Evolutionary conservation across 2,888 invertebrate species (phyloP).

Genomic region (Ophioninae sp.): DNA sequence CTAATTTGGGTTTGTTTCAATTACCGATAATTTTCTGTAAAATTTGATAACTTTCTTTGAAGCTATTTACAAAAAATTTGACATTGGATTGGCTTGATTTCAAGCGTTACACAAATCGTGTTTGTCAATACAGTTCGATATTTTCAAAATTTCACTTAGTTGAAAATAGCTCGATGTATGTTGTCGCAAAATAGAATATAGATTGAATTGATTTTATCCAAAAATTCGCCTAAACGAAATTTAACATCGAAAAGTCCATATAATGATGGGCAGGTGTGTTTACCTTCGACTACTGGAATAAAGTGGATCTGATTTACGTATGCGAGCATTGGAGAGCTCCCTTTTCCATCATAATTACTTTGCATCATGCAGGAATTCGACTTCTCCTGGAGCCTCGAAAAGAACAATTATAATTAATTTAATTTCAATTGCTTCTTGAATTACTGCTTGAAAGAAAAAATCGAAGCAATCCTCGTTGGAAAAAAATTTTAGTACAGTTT

Average conservation of each 20-base stretch:
- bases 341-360: slow-evolving; percentile 28
- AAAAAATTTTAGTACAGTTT: background rate
- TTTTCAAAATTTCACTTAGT: background rate
- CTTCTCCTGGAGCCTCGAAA: slow-evolving; percentile 29
- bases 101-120: background rate
- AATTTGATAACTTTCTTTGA: background rate
- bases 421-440: slow-evolving; percentile 30
- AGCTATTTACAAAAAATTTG: background rate
- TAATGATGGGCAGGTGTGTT: background rate
- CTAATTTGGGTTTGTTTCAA: background rate
- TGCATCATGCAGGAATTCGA: slow-evolving; percentile 39
- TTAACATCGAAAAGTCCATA: too few species aligned
- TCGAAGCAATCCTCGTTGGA: background rate
- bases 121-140: background rate
- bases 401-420: too few species aligned
- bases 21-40: background rate
- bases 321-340: slow-evolving; percentile 42
- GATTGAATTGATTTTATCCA: too few species aligned
- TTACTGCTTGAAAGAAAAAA: slow-evolving; percentile 10
- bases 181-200: too few species aligned
- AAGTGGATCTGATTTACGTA: slow-evolving; percentile 45
- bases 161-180: background rate
- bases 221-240: too few species aligned
- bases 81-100: background rate
- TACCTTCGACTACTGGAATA: slow-evolving; percentile 5